Conservation (phyloP, 2,113 vertebrate species). For the Dendrocopos noguchii region DNA sequence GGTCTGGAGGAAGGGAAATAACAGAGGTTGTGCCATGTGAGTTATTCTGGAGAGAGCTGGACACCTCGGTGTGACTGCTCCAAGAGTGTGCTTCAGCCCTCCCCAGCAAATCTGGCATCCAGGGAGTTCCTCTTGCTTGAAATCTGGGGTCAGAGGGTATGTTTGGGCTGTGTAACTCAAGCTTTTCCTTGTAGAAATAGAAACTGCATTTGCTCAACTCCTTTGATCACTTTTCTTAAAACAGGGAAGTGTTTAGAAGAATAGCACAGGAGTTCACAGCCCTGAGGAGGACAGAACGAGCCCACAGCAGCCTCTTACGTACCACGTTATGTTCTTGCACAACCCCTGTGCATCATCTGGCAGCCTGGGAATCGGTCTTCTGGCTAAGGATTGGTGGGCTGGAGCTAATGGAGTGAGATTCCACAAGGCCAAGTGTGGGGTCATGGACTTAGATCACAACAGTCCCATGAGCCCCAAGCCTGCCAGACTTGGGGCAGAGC, state of each 20-base stretch:
- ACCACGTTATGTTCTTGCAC: background rate
- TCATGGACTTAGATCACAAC: too few relatives aligned
- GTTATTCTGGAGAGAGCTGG: background rate
- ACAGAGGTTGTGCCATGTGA: background rate
- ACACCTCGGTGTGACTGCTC: background rate
- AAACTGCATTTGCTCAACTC: background rate
- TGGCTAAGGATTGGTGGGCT: too few relatives aligned
- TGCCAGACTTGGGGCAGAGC: too few relatives aligned
- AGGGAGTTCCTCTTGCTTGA: background rate
- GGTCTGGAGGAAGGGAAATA: background rate
- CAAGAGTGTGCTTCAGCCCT: background rate
- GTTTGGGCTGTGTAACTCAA: background rate
- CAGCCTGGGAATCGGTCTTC: background rate
- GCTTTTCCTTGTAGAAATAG: fast-evolving
- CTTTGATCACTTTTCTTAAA: background rate
- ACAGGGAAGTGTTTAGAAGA: background rate
- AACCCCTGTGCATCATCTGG: too few relatives aligned
- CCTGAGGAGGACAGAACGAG: background rate
- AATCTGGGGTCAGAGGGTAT: background rate
- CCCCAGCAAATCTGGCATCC: background rate
- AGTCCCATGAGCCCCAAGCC: too few relatives aligned
- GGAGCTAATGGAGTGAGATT: too few relatives aligned
- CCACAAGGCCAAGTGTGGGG: too few relatives aligned
- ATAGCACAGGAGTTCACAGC: fast-evolving
- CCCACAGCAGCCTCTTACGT: background rate